These are phyloP conservation scores for Rhyacophila evoluta DNA, from an alignment of 2,888 invertebrate species.

Conservation along the genomic window DNA sequence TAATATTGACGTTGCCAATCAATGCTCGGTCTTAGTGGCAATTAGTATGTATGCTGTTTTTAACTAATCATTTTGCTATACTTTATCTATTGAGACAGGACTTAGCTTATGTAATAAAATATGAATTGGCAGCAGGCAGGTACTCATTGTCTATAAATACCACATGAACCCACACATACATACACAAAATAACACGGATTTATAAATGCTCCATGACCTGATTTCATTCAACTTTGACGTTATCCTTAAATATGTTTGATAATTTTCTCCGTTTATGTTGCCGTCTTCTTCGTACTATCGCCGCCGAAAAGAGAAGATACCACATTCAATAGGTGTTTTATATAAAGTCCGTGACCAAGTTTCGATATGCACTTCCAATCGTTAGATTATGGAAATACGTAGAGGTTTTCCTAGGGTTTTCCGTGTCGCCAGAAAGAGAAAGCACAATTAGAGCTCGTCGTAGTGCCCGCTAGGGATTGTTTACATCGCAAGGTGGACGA, in stretches of 20 bases:
- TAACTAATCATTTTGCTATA: no score
- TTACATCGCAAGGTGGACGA: constrained; percentile 42
- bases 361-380: constrained; percentile 35
- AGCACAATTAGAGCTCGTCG: neutral
- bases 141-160: neutral
- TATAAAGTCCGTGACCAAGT: constrained; percentile 37
- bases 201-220: constrained; percentile 50
- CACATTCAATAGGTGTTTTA: neutral
- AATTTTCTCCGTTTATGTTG: neutral
- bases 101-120: no score
- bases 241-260: constrained; percentile 30
- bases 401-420: neutral
- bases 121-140: no score
- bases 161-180: neutral
- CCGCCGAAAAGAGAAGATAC: constrained; percentile 1
- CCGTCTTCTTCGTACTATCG: neutral
- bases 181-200: constrained; percentile 32
- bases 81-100: no score
- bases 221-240: constrained; percentile 54
- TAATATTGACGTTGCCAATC: no score
- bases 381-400: constrained; percentile 15
- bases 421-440: neutral
- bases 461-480: neutral
- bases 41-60: no score
- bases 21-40: no score